Evolutionary conservation across 2,888 invertebrate genomes (phyloP).

Genomic region (Endomychus coccineus): DNA sequence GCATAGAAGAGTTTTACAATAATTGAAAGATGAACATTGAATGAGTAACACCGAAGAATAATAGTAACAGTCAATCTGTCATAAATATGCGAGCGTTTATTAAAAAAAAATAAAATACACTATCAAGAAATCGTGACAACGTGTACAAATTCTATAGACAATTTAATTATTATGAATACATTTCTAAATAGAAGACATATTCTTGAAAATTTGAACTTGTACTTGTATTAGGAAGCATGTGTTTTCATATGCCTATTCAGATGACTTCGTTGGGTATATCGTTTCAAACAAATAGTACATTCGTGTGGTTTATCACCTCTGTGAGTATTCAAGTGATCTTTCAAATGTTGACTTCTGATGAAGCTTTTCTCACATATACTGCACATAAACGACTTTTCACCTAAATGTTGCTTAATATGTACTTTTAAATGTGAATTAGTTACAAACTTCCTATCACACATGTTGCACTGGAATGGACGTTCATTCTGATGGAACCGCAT

Average conservation of each 20-base stretch:
- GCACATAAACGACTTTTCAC: conserved; percentile 38
- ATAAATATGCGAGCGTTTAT: no score
- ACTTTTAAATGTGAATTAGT: conserved; percentile 34
- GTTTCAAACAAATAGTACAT: conserved; percentile 45
- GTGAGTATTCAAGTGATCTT: conserved; percentile 50
- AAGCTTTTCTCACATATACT: conserved; percentile 49
- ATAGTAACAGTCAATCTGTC: no score
- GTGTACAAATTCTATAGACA: no score
- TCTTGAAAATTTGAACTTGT: no score
- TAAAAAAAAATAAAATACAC: no score
- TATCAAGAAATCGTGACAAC: no score
- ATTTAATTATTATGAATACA: no score
- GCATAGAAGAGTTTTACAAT: no score
- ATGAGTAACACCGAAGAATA: no score
- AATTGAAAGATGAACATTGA: no score
- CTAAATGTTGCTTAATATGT: conserved; percentile 34
- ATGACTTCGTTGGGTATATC: conserved; percentile 35
- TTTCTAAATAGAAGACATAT: no score
- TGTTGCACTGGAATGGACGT: conserved; percentile 29
- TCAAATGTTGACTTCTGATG: conserved; percentile 47
- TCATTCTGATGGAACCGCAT: conserved; percentile 34
- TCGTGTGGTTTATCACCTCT: conserved; percentile 53
- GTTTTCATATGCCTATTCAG: conserved; percentile 33
- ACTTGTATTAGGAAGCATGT: no score
- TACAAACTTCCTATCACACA: conserved; percentile 32